Evolutionary conservation across 2,797 vertebrate species (phyloP).

Genomic region (Enteromius unitaeniatus): DNA sequence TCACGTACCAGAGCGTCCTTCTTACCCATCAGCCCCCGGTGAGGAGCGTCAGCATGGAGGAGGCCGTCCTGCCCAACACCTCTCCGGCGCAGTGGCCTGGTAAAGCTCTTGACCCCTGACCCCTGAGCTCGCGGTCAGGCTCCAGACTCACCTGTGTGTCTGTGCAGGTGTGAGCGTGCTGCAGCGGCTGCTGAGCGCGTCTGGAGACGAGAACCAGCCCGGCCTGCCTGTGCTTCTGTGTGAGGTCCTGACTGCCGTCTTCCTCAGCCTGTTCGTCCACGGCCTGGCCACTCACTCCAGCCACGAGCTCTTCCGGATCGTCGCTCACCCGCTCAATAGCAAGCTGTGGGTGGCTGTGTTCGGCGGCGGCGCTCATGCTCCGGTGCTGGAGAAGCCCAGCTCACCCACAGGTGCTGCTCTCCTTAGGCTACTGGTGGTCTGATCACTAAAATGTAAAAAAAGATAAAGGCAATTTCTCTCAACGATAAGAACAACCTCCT

Average conservation of each 20-base stretch:
- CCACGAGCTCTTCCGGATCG: slow-evolving; percentile 90
- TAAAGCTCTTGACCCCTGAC: slow-evolving; percentile 67
- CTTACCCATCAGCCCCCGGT: slow-evolving; percentile 84
- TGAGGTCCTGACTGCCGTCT: slow-evolving; percentile 94
- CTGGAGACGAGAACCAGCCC: slow-evolving; percentile 92
- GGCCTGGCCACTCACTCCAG: slow-evolving; percentile 96
- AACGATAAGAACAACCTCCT: too few species aligned
- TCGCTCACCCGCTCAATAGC: slow-evolving; percentile 90
- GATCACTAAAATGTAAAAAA: not conserved
- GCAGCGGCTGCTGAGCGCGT: slow-evolving; percentile 85
- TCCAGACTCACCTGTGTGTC: not conserved
- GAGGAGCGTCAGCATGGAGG: slow-evolving; percentile 85
- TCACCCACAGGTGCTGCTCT: slow-evolving; percentile 77
- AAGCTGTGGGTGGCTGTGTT: slow-evolving; percentile 95
- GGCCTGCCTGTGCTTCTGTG: slow-evolving; percentile 91
- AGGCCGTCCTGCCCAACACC: slow-evolving; percentile 90
- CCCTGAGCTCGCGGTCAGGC: not conserved
- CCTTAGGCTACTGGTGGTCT: not conserved
- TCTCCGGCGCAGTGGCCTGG: slow-evolving; percentile 96
- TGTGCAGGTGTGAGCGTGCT: slow-evolving; percentile 86
- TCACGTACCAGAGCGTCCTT: slow-evolving; percentile 91
- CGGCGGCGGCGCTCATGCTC: slow-evolving; percentile 86
- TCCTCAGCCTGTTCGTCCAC: slow-evolving; percentile 94
- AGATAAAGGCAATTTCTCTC: too few species aligned
- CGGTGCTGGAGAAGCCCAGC: slow-evolving; percentile 76